phyloP scores from a whole-genome alignment of 2,888 invertebrate genomes.

The Macrosiphum euphorbiae region DNA sequence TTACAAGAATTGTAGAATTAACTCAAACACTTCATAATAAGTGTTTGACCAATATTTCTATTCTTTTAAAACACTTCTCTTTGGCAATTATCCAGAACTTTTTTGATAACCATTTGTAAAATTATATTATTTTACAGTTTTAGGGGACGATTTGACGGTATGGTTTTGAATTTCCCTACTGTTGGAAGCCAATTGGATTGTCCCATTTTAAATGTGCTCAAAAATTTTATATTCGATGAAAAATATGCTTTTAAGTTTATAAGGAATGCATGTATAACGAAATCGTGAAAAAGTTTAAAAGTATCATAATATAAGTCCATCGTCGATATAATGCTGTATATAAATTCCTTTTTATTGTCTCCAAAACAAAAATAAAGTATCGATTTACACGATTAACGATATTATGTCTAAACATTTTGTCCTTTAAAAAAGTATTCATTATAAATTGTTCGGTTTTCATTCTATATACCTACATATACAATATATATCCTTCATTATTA shows the following conservation, averaged over 20 bases:
- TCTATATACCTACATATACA: neutral
- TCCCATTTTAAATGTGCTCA: neutral
- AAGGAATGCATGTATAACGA: neutral
- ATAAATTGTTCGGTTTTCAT: neutral
- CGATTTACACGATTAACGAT: neutral
- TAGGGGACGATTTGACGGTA: neutral
- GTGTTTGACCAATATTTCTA: neutral
- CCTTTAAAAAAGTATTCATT: neutral
- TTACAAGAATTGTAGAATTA: neutral
- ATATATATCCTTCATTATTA: neutral
- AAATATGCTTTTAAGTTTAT: neutral
- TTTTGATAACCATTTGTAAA: neutral
- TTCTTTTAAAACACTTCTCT: neutral
- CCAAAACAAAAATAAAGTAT: neutral
- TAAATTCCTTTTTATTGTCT: slow-evolving; percentile 5
- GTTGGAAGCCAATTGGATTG: neutral
- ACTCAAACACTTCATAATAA: neutral
- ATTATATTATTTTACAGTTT: neutral
- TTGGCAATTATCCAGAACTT: neutral
- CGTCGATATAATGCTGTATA: neutral
- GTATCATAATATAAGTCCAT: too few species aligned
- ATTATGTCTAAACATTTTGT: neutral
- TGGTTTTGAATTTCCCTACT: neutral
- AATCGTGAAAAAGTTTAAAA: slow-evolving; percentile 14
- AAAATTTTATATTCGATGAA: neutral